Percentiles rank a stretch among this genome's conserved stretches.
phyloP scores from a whole-genome alignment of 2,113 vertebrate genomes.

The Stegostoma tigrinum region DNA sequence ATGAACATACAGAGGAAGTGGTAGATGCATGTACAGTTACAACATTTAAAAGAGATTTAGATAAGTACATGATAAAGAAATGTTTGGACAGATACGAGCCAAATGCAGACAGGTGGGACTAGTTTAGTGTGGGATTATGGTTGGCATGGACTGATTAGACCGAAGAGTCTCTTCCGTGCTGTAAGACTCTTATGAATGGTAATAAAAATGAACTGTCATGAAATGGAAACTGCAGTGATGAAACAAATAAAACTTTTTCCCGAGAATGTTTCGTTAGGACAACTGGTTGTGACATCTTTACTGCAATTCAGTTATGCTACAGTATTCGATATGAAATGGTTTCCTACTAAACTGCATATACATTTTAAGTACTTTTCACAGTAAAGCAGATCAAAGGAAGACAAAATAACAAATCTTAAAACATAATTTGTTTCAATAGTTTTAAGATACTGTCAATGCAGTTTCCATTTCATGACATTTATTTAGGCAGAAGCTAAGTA shows the following conservation, averaged over 20 bases:
- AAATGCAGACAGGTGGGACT: too few relatives aligned
- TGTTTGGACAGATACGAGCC: too few relatives aligned
- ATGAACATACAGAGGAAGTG: too few relatives aligned
- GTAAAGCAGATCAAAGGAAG: background rate
- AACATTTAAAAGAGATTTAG: too few relatives aligned
- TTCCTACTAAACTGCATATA: background rate
- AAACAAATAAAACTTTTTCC: background rate
- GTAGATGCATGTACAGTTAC: too few relatives aligned
- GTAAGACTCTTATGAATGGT: background rate
- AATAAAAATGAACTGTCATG: background rate
- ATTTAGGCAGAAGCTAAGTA: background rate
- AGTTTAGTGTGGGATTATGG: too few relatives aligned
- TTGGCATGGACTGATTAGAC: too few relatives aligned
- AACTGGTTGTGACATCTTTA: background rate
- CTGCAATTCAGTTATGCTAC: background rate
- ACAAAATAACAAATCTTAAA: background rate
- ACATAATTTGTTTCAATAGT: background rate
- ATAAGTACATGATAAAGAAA: too few relatives aligned
- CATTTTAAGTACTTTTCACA: background rate
- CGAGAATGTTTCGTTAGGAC: background rate
- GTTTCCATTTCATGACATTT: too few relatives aligned
- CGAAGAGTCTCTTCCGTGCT: too few relatives aligned
- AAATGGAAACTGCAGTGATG: background rate
- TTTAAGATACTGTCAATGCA: background rate
- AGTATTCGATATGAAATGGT: background rate